Base-by-base conservation (phyloP, 2,113 vertebrate genomes). In the Progne subis region DNA sequence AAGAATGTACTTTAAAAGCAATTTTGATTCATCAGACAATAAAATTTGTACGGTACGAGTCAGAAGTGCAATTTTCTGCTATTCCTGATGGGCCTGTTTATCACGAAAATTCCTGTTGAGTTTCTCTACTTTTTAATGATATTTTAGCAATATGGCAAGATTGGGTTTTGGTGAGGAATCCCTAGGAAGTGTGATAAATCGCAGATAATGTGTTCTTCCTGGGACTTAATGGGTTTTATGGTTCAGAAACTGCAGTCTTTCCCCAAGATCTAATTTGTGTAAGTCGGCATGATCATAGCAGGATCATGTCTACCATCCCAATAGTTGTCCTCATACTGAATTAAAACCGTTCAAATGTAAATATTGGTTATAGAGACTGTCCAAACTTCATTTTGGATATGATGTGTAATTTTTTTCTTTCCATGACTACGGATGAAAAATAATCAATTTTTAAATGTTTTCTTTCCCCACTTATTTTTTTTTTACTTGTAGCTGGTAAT, bases 181-280 rank as follows among this genome's bases (percentile, higher is more conserved):
- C 88, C 82, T 80, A 29, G 88, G 82, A 92, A 88, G 37, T 77
- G 37, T 39, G 55, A 47, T 92, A 72, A 94, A 95, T 93, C 18
- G 17, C 50, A 86, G 57, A 31, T 88, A 82, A 82, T 86, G 63
- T 85, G 61, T 59, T 86, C 83, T 85, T 41, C 31, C 53, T 65
- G 41, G 28, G 67, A 86, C 46, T 77, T 69, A 64, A 82, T 92
- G 70, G 31, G 28, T 52, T 85, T 87, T 94, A 25, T 65, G 44
- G 53, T 76, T 93, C 46, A 72, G 74, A 75, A 90, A 57, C 16
- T 14, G 26, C 70, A 92, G 0, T 86, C 67, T 59, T 70, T 88
- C 68, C 61, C 82, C 25, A 20, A 61, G 49, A 85, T 77, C 37
- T 85, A 60, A 94, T 95, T 82, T 94, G 60, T 74, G 21, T 60